Base-by-base conservation (phyloP, 2,888 invertebrate species). In the Trachelus troglodyta region DNA sequence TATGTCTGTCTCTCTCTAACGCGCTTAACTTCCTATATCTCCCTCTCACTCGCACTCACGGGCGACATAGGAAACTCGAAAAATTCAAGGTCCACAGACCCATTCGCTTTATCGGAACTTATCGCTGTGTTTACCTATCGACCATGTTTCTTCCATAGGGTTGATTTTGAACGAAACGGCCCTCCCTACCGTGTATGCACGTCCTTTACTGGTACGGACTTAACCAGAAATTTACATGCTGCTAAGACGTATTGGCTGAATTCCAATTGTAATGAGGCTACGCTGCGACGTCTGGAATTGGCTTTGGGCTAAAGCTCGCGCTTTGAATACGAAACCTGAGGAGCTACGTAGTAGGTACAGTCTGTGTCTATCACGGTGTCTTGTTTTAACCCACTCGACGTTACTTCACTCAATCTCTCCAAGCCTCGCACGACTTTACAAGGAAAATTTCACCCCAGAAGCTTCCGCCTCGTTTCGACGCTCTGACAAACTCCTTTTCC, bases 231-330 rank as follows among this genome's bases (percentile, higher is more conserved):
- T 79, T 71, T 75, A 73, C 40, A 37, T 33, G 34, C 34, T 69
- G 15, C 71, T 73, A 33, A 78, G 73, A 74, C 73, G 74, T 69
- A 82, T 81, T 82, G 82, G 79, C 82, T 79, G 76, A 75, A 81
- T 83, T 81, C 79, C 82, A 82, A 83, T 83, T 80, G 83, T 82
- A 82, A 82, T 79, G 83, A 83, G 81, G 80, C 79, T 76, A 81
- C 80, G 56, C 56, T 56, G 77, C 78, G 80, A 74, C 81, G 80
- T 80, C 78, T 80, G 77, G 82, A 79, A 78, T 82, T 71, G 77
- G 79, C 80, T 80, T 80, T 75, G 56, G 79, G 74, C 79, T 33
- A 69, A 75, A 74, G 73, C 69, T 75, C 77, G 76, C 76, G 79
- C 79, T 79, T 79, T 76, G 79, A 79, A 79, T 79, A 79, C 79